phyloP scores from a whole-genome alignment of 2,888 invertebrate species.

The Strigamia transsilvanica region DNA sequence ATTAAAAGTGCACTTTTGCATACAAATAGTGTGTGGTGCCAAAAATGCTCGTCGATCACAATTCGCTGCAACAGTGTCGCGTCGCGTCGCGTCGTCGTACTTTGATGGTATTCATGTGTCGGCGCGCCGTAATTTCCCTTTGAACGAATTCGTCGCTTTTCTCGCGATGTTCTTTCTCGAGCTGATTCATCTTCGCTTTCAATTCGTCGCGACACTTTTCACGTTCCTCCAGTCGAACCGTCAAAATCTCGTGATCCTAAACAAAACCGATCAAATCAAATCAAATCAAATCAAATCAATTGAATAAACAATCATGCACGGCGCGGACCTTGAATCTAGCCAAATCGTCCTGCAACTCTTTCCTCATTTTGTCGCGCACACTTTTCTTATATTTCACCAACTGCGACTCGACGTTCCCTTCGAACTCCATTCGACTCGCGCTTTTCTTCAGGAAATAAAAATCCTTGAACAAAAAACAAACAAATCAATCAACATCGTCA shows the following conservation, averaged over 20 bases:
- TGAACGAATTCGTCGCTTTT: neutral
- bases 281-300: too few species aligned
- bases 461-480: neutral
- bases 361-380: neutral
- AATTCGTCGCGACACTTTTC: slow-evolving; percentile 35
- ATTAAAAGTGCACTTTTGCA: too few species aligned
- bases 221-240: neutral
- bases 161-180: slow-evolving; percentile 17
- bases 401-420: neutral
- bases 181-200: neutral
- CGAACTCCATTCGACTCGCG: slow-evolving; percentile 22
- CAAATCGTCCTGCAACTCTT: neutral
- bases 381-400: neutral
- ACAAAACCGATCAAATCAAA: too few species aligned
- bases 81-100: too few species aligned
- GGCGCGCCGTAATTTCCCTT: neutral
- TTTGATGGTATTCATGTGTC: neutral
- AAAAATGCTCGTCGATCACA: too few species aligned
- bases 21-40: too few species aligned
- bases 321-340: neutral
- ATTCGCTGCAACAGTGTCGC: too few species aligned
- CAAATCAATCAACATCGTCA: neutral
- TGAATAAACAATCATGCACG: too few species aligned
- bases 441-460: neutral
- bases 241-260: neutral